Conservation (phyloP, 2,113 vertebrate genomes). For the Micromys minutus region DNA sequence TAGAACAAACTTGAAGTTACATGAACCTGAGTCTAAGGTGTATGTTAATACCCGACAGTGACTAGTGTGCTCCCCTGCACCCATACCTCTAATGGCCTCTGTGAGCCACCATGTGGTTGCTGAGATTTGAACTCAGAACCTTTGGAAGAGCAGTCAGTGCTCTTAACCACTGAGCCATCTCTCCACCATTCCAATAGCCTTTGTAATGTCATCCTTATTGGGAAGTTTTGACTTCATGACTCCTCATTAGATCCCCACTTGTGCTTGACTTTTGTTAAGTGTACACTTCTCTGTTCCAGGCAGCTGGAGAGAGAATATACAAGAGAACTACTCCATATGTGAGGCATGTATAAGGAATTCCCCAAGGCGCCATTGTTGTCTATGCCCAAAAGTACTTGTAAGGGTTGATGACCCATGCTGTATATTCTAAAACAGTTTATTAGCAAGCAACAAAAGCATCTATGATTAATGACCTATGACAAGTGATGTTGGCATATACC, state of each 20-base stretch:
- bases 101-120: background rate
- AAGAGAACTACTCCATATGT: background rate
- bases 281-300: background rate
- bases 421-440: constrained; percentile 9
- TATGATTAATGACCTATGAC: constrained; percentile 23
- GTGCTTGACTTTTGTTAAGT: background rate
- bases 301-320: background rate
- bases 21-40: background rate
- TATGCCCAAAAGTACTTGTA: background rate
- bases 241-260: background rate
- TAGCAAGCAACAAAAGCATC: background rate
- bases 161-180: too few relatives aligned
- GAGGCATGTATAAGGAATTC: background rate
- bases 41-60: background rate
- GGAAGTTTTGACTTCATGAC: background rate
- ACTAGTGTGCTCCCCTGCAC: background rate
- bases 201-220: background rate
- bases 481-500: background rate
- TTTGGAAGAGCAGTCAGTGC: too few relatives aligned
- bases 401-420: background rate
- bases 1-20: background rate
- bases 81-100: background rate
- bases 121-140: too few relatives aligned
- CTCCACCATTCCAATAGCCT: background rate
- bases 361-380: background rate